Conservation (phyloP, 2,888 invertebrate genomes). For the Plebejus anna region DNA sequence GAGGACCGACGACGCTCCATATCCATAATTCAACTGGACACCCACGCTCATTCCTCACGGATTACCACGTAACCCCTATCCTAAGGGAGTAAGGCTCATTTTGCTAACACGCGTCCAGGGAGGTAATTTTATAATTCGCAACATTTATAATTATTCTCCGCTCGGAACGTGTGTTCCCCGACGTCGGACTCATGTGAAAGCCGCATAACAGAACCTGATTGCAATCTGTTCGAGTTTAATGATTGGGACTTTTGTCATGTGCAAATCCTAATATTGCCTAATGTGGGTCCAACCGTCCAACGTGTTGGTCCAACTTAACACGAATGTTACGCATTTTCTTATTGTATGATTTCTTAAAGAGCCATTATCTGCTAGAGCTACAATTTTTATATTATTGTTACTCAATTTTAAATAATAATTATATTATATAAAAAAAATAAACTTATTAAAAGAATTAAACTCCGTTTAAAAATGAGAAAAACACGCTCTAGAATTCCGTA, state of each 20-base stretch:
- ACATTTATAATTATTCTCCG: slow-evolving; percentile 41
- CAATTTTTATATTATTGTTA: not conserved
- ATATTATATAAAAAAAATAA: too few species aligned
- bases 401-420: too few species aligned
- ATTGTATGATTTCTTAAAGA: not conserved
- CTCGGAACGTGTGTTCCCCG: slow-evolving; percentile 32
- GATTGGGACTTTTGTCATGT: slow-evolving; percentile 33
- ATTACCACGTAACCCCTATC: slow-evolving; percentile 44
- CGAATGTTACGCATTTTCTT: not conserved
- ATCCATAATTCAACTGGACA: slow-evolving; percentile 68
- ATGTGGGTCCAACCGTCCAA: slow-evolving; percentile 1
- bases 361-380: not conserved
- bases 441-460: too few species aligned
- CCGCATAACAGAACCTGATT: slow-evolving; percentile 35
- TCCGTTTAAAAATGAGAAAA: too few species aligned
- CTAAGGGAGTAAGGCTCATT: slow-evolving; percentile 49
- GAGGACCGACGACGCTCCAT: slow-evolving; percentile 63
- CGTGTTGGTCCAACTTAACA: not conserved
- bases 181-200: slow-evolving; percentile 37
- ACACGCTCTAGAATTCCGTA: too few species aligned
- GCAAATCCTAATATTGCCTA: slow-evolving; percentile 16
- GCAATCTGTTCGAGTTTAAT: slow-evolving; percentile 36
- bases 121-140: slow-evolving; percentile 51
- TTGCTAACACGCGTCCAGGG: slow-evolving; percentile 45
- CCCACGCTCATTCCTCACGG: slow-evolving; percentile 60